Evolutionary conservation across 2,888 invertebrate genomes (phyloP).

Genomic region (Drosophila parthenogenetica): DNA sequence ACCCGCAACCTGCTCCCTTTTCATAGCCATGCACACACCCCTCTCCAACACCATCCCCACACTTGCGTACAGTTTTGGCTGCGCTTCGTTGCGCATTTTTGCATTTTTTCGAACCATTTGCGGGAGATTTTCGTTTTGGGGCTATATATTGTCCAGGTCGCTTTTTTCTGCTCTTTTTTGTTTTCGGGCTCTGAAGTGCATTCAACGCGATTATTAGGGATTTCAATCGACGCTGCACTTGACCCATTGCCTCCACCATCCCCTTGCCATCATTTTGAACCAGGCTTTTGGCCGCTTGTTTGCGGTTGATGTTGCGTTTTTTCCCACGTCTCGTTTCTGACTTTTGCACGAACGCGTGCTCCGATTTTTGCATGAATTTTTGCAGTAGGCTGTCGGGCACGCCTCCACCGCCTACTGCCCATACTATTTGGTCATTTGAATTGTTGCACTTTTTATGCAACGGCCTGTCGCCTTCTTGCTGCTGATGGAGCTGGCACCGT

Average conservation of each 20-base stretch:
- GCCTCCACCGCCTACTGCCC: neutral
- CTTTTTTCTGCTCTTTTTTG: slow-evolving; percentile 14
- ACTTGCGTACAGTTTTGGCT: slow-evolving; percentile 48
- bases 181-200: slow-evolving; percentile 54
- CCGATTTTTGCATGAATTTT: slow-evolving; percentile 77
- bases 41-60: neutral
- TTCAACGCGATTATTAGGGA: slow-evolving; percentile 77
- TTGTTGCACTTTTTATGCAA: slow-evolving; percentile 79
- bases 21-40: neutral
- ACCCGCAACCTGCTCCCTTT: neutral
- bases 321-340: slow-evolving; percentile 50
- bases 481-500: slow-evolving; percentile 40
- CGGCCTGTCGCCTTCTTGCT: slow-evolving; percentile 53
- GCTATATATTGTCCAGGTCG: neutral
- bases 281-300: slow-evolving; percentile 58
- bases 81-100: slow-evolving; percentile 70
- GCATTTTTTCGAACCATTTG: slow-evolving; percentile 67
- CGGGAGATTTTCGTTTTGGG: slow-evolving; percentile 5
- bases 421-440: slow-evolving; percentile 67
- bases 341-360: slow-evolving; percentile 45
- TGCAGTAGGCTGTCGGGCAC: slow-evolving; percentile 62
- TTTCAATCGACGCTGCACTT: slow-evolving; percentile 78
- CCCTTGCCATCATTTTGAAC: neutral
- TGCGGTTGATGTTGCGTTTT: slow-evolving; percentile 72
- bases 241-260: slow-evolving; percentile 20